Evolutionary conservation across 1,140 invertebrate genomes (phyloP), one percentile per base, ranked within the genome.

Genomic region (Drosophila triauraria): DNA sequence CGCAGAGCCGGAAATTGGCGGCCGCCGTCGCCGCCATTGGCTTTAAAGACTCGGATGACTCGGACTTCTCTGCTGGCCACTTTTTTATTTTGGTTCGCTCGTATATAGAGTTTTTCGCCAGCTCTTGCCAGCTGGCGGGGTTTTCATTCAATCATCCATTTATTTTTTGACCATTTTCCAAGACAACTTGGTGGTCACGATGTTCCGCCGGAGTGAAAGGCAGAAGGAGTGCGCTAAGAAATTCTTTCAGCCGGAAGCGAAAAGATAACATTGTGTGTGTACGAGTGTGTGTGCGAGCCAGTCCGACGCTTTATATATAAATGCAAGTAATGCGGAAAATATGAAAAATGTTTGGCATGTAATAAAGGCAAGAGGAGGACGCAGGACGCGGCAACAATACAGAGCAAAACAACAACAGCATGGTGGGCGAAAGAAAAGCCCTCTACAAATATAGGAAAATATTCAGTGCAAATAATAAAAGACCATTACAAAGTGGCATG

Each of bases 131-230:
- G 85, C 85, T 88, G 85, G 85, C 84, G 85, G 85, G 82, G 80
- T 70, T 88, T 90, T 90, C 86, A 90, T 90, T 90, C 85, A 90
- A 90, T 90, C 85, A 90, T 90, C 86, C 81, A 90, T 90, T 88
- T 88, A 88, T 88, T 88, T 87, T 88, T 90, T 90, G 85, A 90
- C 85, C 85, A 90, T 85, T 79, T 85, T 90, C 85, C 81, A 88
- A 85, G 85, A 90, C 84, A 90, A 85, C 85, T 90, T 90, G 85
- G 84, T 90, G 84, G 84, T 88, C 84, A 88, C 81, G 85, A 81
- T 84, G 84, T 43, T 67, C 25, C 62, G 38, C 48, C 44, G 65
- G 56, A 59, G 51, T 61, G 71, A 56, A 40, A 48, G 44, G 46
- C 38, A 40, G 13, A 44, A 60, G 38, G 15, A 47, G 68, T 72